These are phyloP conservation scores for Muscina levida DNA, from an alignment of 2,888 invertebrate species.

Conservation along the genomic window DNA sequence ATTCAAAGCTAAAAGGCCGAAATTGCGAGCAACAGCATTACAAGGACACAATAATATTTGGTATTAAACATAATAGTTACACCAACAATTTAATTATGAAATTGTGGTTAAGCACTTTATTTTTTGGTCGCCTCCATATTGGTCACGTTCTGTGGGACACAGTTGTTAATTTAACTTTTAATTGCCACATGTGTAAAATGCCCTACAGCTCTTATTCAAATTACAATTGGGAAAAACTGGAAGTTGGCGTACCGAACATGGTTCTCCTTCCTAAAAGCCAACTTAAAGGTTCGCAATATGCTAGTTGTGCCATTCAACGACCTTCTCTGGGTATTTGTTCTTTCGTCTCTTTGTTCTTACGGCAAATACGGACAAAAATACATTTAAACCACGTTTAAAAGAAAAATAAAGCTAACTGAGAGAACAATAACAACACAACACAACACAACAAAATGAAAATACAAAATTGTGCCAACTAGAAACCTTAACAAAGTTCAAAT, in stretches of 20 bases:
- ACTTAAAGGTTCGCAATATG: constrained; percentile 11
- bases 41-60: no score
- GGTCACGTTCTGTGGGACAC: constrained; percentile 7
- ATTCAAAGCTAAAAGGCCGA: no score
- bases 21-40: no score
- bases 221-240: background rate
- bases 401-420: background rate
- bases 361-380: constrained; percentile 17
- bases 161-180: background rate
- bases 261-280: background rate
- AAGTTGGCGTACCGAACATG: background rate
- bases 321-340: background rate
- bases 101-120: no score
- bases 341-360: constrained; percentile 5
- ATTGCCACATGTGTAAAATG: background rate
- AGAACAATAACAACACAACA: constrained; percentile 8
- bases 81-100: no score
- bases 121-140: background rate
- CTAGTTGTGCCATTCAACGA: constrained; percentile 1
- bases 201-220: no score
- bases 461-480: background rate
- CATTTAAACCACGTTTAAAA: constrained; percentile 1
- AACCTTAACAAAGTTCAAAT: constrained; percentile 18
- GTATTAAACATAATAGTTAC: no score
- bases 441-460: background rate